These are phyloP conservation scores for Sclerodermus sp. DNA, from an alignment of 2,888 invertebrate species.

Conservation along the genomic window DNA sequence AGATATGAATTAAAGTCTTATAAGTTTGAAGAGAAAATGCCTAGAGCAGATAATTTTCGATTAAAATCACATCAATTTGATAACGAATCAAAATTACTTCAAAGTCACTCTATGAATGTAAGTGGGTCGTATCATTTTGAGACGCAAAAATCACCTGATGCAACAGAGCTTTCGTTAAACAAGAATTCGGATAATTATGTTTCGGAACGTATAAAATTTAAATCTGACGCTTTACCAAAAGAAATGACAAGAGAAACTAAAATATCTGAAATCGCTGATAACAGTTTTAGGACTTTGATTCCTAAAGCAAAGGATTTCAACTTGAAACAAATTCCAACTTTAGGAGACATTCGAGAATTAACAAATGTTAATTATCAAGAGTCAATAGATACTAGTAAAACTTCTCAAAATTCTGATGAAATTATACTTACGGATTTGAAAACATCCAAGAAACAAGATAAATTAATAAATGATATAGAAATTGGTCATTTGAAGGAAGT, in stretches of 20 bases:
- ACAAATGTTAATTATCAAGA: no score
- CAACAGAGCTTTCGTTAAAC: no score
- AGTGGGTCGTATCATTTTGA: conserved; percentile 21
- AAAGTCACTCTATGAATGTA: conserved; percentile 26
- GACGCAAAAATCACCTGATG: conserved; percentile 11
- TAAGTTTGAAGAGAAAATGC: conserved; percentile 56
- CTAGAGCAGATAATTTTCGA: conserved; percentile 37
- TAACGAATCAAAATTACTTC: conserved; percentile 33
- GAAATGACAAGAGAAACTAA: conserved; percentile 47
- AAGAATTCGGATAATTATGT: no score
- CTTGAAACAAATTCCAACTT: conserved; percentile 20
- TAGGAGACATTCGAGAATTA: conserved; percentile 24
- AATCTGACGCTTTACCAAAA: conserved; percentile 50
- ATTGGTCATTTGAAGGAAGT: no score
- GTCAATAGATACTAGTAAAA: no score
- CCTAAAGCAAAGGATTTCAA: no score
- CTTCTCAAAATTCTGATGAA: conserved; percentile 35
- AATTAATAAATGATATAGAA: conserved; percentile 34
- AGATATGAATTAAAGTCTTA: conserved; percentile 47
- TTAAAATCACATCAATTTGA: conserved; percentile 38
- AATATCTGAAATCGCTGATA: conserved; percentile 23
- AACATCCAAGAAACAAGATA: conserved; percentile 34
- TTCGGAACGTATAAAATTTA: conserved; percentile 35
- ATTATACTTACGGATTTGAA: conserved; percentile 24
- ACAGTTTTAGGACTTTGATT: conserved; percentile 11